Evolutionary conservation across 2,113 vertebrate genomes (phyloP), one percentile per base, ranked within the genome.

Genomic region (Chrysochloris asiatica): DNA sequence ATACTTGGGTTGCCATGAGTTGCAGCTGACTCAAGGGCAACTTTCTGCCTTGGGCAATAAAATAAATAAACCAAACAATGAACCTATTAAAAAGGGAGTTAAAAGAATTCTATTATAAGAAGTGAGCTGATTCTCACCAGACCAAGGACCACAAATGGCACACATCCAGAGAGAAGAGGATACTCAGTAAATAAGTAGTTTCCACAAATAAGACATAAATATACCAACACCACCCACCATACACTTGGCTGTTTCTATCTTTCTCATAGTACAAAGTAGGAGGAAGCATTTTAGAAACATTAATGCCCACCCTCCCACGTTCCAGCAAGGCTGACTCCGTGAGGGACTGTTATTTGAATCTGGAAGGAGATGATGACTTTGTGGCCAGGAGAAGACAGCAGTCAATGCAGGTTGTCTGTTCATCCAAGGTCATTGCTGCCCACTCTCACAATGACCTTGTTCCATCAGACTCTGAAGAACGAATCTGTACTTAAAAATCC

Each of bases 351-450:
- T 24, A 45, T 8, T 69, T 36, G 16, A 83, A 61, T 41, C 30
- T 36, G 69, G 7, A 79, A 30, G 61, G 28, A 36, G 17, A 33
- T 30, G 28, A 21, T 0, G 4, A 43, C 75, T 81, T n/a, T 3
- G 24, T 16, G 48, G 81, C 36, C 12, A 33, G 52, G 33, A 84
- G 41, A 67, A 24, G 82, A 52, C 1, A 45, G 75, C 2, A 2
- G 6, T 69, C 28, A 22, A 9, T 8, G n/a, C 6, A 3, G 6
- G 33, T 3, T 19, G 61, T 17, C 9, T 0, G 6, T 6, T 41
- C 47, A 3, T 24, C 47, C 30, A 43, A 36, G 48, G 52, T 16
- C 0, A 24, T 10, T 24, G 30, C 52, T n/a, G 24, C 36, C 48
- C 38, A 45, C 6, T 77, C 59, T 17, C 12, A 45, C 1, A n/a